Evolutionary conservation across 2,888 invertebrate genomes (phyloP).

Genomic region (Drosophila pseudotalamancana): DNA sequence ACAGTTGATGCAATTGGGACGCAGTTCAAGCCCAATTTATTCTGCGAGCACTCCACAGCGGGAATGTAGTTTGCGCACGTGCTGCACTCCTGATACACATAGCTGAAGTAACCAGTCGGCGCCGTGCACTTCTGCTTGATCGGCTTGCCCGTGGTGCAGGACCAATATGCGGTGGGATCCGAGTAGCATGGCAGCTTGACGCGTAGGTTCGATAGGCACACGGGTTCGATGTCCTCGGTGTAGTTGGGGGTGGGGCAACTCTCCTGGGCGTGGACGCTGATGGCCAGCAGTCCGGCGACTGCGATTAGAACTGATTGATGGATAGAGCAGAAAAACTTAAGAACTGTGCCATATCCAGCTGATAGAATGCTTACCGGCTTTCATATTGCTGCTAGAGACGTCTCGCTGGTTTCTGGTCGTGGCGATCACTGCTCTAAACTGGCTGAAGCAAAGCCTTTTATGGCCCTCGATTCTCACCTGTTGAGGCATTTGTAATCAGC

Average conservation of each 20-base stretch:
- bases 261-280: constrained; percentile 31
- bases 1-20: constrained; percentile 2
- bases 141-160: constrained; percentile 39
- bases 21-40: constrained; percentile 16
- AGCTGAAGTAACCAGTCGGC: constrained; percentile 57
- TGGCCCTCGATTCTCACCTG: constrained; percentile 18
- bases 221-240: constrained; percentile 39
- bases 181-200: constrained; percentile 65
- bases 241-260: constrained; percentile 29
- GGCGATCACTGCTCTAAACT: constrained; percentile 56
- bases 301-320: constrained; percentile 58
- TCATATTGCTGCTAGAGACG: constrained; percentile 42
- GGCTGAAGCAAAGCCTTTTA: constrained; percentile 54
- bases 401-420: constrained; percentile 48
- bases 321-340: not conserved
- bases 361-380: constrained; percentile 60
- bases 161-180: constrained; percentile 47
- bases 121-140: constrained; percentile 38
- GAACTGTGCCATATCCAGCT: not conserved
- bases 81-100: constrained; percentile 69
- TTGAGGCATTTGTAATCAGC: constrained; percentile 64
- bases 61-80: constrained; percentile 60
- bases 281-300: constrained; percentile 52
- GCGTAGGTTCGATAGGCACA: not conserved
- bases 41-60: constrained; percentile 42